These are phyloP conservation scores for Panopea generosa DNA, from an alignment of 2,888 invertebrate genomes.

Conservation along the genomic window DNA sequence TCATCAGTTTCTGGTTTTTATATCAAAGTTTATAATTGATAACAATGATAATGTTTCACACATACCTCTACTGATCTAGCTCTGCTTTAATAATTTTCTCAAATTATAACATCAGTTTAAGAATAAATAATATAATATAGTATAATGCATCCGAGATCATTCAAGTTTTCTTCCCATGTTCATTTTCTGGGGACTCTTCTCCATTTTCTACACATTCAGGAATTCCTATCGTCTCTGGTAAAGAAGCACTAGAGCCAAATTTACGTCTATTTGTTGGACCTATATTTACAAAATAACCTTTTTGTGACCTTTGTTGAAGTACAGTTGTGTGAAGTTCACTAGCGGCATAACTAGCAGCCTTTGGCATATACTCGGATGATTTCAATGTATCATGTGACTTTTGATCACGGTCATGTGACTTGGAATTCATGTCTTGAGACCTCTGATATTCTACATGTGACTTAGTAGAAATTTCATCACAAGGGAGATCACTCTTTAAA, in stretches of 20 bases:
- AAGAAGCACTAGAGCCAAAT: conserved; percentile 20
- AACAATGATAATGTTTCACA: too few species aligned
- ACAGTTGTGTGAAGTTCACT: neutral
- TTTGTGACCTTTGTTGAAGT: conserved; percentile 19
- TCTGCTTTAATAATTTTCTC: too few species aligned
- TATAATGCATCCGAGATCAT: too few species aligned
- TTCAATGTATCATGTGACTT: conserved; percentile 15
- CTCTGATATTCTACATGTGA: neutral
- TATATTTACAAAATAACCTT: conserved; percentile 32
- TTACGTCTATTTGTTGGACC: conserved; percentile 8
- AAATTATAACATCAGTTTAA: too few species aligned
- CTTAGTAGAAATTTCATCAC: neutral
- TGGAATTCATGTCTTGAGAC: neutral
- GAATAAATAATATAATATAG: too few species aligned
- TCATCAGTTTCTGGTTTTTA: too few species aligned
- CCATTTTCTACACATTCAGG: neutral
- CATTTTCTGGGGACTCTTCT: neutral
- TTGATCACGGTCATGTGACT: conserved; percentile 4
- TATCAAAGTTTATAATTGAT: too few species aligned
- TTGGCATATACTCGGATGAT: neutral
- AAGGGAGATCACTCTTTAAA: too few species aligned
- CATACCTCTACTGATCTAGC: too few species aligned
- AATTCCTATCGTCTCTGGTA: conserved; percentile 21
- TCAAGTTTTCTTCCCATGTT: neutral
- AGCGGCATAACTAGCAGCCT: neutral